Percentiles rank a stretch among this genome's conserved stretches.
Evolutionary conservation across 2,113 vertebrate genomes (phyloP).

Genomic region (Cyanoderma ruficeps): DNA sequence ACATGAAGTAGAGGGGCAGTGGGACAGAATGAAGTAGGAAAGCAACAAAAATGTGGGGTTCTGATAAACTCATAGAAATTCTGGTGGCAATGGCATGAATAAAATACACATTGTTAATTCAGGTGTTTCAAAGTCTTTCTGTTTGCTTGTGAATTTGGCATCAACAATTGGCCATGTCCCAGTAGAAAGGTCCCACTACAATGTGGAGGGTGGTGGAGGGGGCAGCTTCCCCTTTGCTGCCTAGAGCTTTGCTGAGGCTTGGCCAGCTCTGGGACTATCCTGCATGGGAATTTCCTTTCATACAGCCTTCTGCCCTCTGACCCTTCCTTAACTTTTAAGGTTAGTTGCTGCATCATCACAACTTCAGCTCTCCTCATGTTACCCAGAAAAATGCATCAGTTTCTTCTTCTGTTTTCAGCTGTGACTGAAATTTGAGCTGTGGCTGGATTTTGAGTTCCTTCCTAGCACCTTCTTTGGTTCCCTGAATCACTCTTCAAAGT

Average conservation of each 20-base stretch:
- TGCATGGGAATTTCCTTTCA: not conserved
- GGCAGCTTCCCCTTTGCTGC: not conserved
- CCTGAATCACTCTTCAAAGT: not conserved
- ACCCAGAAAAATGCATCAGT: not conserved
- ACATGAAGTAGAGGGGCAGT: not conserved
- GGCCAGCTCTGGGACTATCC: not conserved
- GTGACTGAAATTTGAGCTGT: not conserved
- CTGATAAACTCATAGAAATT: not conserved
- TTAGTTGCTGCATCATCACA: not conserved
- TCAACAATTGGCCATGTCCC: not conserved
- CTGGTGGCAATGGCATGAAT: not conserved
- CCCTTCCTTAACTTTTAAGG: not conserved
- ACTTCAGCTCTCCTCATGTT: not conserved
- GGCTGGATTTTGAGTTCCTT: not conserved
- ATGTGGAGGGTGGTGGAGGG: not conserved
- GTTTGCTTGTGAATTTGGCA: not conserved
- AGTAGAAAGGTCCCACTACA: not conserved
- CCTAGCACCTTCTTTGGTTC: not conserved
- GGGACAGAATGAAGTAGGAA: not conserved
- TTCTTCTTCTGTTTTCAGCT: not conserved
- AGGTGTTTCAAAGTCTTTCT: not conserved
- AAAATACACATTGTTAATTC: not conserved
- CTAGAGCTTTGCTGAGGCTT: not conserved
- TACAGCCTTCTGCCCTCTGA: not conserved
- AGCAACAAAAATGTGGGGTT: not conserved